Conservation (phyloP, 1,140 invertebrate genomes). For the Diabrotica virgifera region DNA sequence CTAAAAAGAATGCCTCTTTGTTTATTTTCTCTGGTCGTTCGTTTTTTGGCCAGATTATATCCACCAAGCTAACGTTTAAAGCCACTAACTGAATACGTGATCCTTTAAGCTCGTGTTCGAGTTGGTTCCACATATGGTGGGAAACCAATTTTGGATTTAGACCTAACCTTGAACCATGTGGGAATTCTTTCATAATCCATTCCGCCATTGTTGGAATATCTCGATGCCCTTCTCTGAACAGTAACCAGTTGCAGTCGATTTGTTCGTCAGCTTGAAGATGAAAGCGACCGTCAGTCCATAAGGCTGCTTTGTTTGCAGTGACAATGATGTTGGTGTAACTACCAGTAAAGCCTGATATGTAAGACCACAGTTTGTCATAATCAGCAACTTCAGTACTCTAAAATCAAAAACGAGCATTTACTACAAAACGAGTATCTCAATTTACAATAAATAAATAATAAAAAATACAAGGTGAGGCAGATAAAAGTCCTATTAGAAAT, state of each 20-base stretch:
- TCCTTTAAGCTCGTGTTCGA: conserved; percentile 57
- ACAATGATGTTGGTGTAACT: conserved; percentile 76
- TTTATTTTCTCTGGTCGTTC: conserved; percentile 55
- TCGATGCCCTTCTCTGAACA: conserved; percentile 67
- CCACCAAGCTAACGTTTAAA: conserved; percentile 72
- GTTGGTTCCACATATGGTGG: conserved; percentile 54
- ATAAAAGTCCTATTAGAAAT: too few species aligned
- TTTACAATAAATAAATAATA: too few species aligned
- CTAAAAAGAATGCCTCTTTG: conserved; percentile 47
- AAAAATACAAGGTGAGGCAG: too few species aligned
- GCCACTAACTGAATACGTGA: conserved; percentile 60
- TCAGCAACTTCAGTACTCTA: conserved; percentile 65
- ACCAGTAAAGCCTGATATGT: conserved; percentile 85
- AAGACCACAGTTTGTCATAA: conserved; percentile 75
- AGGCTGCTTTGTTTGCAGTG: conserved; percentile 67
- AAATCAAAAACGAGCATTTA: conserved; percentile 11
- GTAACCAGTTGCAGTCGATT: conserved; percentile 75
- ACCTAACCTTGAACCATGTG: conserved; percentile 66
- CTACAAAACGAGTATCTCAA: too few species aligned
- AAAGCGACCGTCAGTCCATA: conserved; percentile 91
- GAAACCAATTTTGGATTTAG: conserved; percentile 77
- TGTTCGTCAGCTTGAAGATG: conserved; percentile 71
- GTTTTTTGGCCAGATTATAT: conserved; percentile 74
- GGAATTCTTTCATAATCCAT: conserved; percentile 67
- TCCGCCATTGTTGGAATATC: conserved; percentile 58